Conservation (phyloP, 2,797 vertebrate species). For the Hippocampus kuda region DNA sequence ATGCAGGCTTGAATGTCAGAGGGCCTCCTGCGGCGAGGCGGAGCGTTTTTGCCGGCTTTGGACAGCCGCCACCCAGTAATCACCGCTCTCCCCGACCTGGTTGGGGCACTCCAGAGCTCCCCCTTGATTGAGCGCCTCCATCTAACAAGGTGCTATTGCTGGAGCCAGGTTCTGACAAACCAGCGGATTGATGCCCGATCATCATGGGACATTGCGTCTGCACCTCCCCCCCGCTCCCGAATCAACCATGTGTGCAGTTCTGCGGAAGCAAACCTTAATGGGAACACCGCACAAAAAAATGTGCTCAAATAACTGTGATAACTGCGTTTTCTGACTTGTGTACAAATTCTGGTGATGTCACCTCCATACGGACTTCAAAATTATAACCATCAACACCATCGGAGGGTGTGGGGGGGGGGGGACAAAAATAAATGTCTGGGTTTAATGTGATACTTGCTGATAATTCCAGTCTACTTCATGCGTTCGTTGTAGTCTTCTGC, state of each 20-base stretch:
- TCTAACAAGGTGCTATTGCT: conserved; percentile 91
- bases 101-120: conserved; percentile 84
- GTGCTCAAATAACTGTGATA: not conserved
- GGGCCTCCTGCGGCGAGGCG: conserved; percentile 94
- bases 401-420: too few relatives aligned
- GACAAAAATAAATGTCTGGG: too few relatives aligned
- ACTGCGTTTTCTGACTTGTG: not conserved
- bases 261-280: conserved; percentile 50
- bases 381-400: too few relatives aligned
- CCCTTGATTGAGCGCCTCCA: conserved; percentile 98
- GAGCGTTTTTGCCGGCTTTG: conserved; percentile 87
- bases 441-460: conserved; percentile 20
- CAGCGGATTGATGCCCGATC: conserved; percentile 82
- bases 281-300: conserved; percentile 60
- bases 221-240: conserved; percentile 1
- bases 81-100: conserved; percentile 88
- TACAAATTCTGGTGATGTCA: not conserved
- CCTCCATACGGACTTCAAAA: too few relatives aligned
- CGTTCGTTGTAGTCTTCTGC: conserved; percentile 28
- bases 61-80: conserved; percentile 91
- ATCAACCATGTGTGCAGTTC: conserved; percentile 54
- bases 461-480: conserved; percentile 11
- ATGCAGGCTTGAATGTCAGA: conserved; percentile 99
- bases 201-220: conserved; percentile 80
- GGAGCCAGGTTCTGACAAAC: conserved; percentile 81